Percentiles rank a stretch among this genome's conserved stretches.
Evolutionary conservation across 2,888 invertebrate species (phyloP).

Genomic region (Archaeoteleia sp.): DNA sequence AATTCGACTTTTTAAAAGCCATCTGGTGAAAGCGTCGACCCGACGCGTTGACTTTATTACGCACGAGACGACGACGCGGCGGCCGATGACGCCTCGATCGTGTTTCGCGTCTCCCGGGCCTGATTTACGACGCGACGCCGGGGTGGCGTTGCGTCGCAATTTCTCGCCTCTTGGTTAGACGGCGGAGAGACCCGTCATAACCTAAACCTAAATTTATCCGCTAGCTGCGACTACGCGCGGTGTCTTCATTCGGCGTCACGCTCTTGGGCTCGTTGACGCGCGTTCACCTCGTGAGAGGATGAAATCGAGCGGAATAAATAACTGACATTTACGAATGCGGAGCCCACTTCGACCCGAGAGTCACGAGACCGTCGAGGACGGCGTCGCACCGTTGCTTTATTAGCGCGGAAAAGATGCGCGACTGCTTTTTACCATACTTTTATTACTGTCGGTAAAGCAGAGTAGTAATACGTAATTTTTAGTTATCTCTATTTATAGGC

Average conservation of each 20-base stretch:
- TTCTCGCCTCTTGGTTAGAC: too few species aligned
- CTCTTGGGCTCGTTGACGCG: slow-evolving; percentile 27
- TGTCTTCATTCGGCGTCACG: slow-evolving; percentile 23
- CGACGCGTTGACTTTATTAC: too few species aligned
- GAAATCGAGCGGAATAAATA: slow-evolving; percentile 53
- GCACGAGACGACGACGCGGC: too few species aligned
- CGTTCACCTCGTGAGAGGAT: slow-evolving; percentile 36
- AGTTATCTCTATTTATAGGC: too few species aligned
- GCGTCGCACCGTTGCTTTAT: slow-evolving; percentile 29
- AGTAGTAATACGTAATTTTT: too few species aligned
- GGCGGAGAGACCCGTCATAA: slow-evolving; percentile 16
- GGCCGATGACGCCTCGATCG: too few species aligned
- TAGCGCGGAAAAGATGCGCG: slow-evolving; percentile 28
- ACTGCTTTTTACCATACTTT: neutral
- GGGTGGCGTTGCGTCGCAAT: too few species aligned
- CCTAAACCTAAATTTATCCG: slow-evolving; percentile 40
- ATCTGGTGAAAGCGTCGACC: too few species aligned
- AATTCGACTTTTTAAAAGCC: too few species aligned
- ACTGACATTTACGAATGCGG: slow-evolving; percentile 51
- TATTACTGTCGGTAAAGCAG: neutral
- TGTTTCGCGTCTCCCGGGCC: too few species aligned
- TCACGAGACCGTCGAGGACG: slow-evolving; percentile 44
- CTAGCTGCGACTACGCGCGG: slow-evolving; percentile 10
- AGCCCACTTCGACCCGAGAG: too few species aligned
- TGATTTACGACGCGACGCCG: too few species aligned